Evolutionary conservation across 2,113 vertebrate genomes (phyloP).

Genomic region (Zosterops pallidus): DNA sequence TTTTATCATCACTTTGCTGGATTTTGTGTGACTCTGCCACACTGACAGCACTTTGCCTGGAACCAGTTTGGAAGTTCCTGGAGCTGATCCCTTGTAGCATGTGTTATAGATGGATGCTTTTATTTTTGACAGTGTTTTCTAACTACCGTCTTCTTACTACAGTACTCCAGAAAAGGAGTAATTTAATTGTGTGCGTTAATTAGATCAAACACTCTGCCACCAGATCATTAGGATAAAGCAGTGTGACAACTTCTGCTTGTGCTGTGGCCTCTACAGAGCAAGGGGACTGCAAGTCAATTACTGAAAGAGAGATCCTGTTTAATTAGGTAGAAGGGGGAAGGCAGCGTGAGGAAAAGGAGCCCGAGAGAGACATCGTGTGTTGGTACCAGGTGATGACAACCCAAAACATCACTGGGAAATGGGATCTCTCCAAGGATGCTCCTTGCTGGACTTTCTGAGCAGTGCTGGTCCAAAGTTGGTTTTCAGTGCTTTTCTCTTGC

Average conservation of each 20-base stretch:
- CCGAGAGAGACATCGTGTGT: conserved; percentile 67
- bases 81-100: background rate
- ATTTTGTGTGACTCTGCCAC: background rate
- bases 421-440: background rate
- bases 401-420: background rate
- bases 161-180: background rate
- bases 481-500: background rate
- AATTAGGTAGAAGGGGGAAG: background rate
- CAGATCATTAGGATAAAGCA: background rate
- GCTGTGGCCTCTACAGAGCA: background rate
- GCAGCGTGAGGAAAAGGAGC: conserved; percentile 20
- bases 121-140: conserved; percentile 15
- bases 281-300: background rate
- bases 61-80: background rate
- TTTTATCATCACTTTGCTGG: background rate
- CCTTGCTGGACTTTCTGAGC: background rate
- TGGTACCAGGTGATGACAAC: conserved; percentile 38
- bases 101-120: background rate
- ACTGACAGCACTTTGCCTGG: background rate
- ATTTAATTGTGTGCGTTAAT: conserved; percentile 39
- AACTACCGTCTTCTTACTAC: background rate
- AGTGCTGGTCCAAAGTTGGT: background rate
- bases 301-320: background rate
- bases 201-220: background rate
- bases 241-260: background rate